Evolutionary conservation across 2,888 invertebrate species (phyloP), one percentile per base, ranked within the genome.

Genomic region (Blomia tropicalis): DNA sequence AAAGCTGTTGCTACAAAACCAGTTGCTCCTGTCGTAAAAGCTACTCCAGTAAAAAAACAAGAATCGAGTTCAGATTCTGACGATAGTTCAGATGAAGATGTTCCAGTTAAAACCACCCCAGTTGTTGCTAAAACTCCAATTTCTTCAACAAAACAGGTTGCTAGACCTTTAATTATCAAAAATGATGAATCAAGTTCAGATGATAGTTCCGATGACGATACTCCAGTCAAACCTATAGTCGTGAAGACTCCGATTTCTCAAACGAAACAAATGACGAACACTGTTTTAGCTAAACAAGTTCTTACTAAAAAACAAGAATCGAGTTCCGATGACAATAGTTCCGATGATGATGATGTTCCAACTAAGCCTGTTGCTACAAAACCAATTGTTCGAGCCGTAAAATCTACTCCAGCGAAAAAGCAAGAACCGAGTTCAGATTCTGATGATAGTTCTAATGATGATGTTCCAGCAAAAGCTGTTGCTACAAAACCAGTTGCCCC

Each of bases 381-480:
- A 53, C 51, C 32, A 2, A 25, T 19, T 29, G 47, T 27, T 7
- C 41, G 19, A 41, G 17, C 41, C 17, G 5, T n/a, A n/a, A n/a
- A n/a, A n/a, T n/a, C n/a, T n/a, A n/a, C n/a, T n/a, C n/a, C n/a
- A n/a, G n/a, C n/a, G n/a, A n/a, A n/a, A 47, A 36, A 17, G 36
- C 7, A 47, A 19, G 7, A 27, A 47, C 51, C 7, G 14, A n/a
- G n/a, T 7, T 59, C 60, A 31, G 19, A 19, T 3, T 23, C 31
- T 4, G 54, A 61, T 14, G 56, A 56, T 36, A 56, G 56, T 36
- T 56, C 56, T 14, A 30, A 56, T 22, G 56, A 56, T 56, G 56
- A 27, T 19, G n/a, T 14, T 14, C 32, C n/a, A 25, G 29, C 2
- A 56, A 32, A n/a, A 2, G 29, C 25, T 3, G 4, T 2, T 2